Evolutionary conservation across 2,888 invertebrate genomes (phyloP).

Genomic region (Isoperla grammatica): DNA sequence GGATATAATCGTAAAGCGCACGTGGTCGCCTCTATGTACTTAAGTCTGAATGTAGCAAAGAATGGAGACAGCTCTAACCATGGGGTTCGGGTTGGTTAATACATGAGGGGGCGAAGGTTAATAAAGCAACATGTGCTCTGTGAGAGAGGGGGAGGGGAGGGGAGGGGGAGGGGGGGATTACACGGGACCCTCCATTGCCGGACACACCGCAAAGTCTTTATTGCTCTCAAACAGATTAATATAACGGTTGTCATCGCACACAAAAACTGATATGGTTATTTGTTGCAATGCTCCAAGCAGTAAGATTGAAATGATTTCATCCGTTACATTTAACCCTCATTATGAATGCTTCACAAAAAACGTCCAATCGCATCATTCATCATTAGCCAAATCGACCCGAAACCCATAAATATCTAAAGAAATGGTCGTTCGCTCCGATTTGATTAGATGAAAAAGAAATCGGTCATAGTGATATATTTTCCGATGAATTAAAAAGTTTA

Average conservation of each 20-base stretch:
- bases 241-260: neutral
- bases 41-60: too few species aligned
- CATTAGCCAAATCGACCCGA: conserved; percentile 11
- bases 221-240: neutral
- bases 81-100: too few species aligned
- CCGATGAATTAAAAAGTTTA: too few species aligned
- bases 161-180: neutral
- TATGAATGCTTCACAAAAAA: neutral
- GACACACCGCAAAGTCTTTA: conserved; percentile 14
- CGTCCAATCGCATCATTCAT: conserved; percentile 5
- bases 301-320: conserved; percentile 7
- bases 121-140: conserved; percentile 11
- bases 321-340: conserved; percentile 15
- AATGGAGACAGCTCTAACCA: too few species aligned
- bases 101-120: neutral
- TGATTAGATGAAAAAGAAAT: conserved; percentile 7
- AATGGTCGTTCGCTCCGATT: conserved; percentile 1
- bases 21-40: too few species aligned
- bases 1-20: too few species aligned
- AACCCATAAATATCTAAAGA: conserved; percentile 6
- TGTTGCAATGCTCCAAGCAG: neutral
- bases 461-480: neutral
- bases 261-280: conserved; percentile 7
- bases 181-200: neutral
- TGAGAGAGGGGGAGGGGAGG: neutral